Evolutionary conservation across 2,888 invertebrate species (phyloP), one percentile per base, ranked within the genome.

Genomic region (Spilarctia lutea): DNA sequence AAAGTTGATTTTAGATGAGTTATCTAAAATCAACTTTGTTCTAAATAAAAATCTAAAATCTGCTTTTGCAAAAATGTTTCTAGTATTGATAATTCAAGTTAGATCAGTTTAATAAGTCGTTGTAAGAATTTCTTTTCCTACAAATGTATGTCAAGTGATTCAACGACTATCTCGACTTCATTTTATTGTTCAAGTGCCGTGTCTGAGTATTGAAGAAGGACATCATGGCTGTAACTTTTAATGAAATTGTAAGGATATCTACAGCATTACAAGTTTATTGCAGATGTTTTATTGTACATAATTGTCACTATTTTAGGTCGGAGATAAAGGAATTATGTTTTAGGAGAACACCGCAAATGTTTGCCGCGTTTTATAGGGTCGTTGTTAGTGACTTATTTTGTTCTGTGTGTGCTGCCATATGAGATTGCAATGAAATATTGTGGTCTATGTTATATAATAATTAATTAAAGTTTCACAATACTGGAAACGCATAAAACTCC

Each of bases 91-190:
- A 39, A 75, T 78, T 82, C 79, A 72, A 75, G 73, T 80, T 77
- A 77, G 80, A 81, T 75, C 75, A 48, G 68, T 79, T 78, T 80
- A 78, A 84, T 78, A 69, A 60, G 77, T 18, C 75, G 76, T 77
- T 39, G 73, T 82, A 80, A 80, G 75, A 85, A 87, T 87, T 88
- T 89, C 84, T 85, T 81, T 85, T 85, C 82, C 86, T 75, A 84
- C 84, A 85, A 87, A 94, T 91, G 91, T 94, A 83, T 94, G 94
- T 94, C 94, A 94, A 94, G 94, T 90, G 85, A 88, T 89, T 89
- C 91, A 89, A 89, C 91, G 87, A 90, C 86, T 88, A 89, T 90
- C 87, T 83, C 52, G 79, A 88, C 87, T 91, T 86, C 90, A 79
- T 93, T 93, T 94, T 94, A 93, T 92, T 93, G 92, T 93, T 91